A percentile compares a stretch with the other conserved stretches of the same genome.
These are phyloP conservation scores for Lepeophtheirus nordmannii DNA, from an alignment of 2,888 invertebrate genomes.

Conservation along the genomic window DNA sequence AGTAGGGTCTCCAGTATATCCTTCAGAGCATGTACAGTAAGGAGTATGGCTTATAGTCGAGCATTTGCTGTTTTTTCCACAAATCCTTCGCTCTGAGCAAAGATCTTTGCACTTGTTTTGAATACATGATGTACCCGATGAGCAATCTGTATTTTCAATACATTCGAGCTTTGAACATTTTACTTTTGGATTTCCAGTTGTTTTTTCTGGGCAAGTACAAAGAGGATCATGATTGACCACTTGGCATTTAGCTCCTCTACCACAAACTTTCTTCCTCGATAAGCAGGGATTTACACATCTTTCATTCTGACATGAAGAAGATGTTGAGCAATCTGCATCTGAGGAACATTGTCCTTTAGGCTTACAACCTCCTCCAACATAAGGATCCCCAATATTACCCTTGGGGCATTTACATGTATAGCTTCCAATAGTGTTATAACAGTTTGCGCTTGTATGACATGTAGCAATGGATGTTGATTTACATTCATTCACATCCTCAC, in stretches of 20 bases:
- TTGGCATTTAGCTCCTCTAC: conserved; percentile 52
- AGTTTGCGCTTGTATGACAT: conserved; percentile 58
- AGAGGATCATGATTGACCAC: conserved; percentile 56
- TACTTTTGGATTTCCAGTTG: conserved; percentile 32
- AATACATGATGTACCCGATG: conserved; percentile 50
- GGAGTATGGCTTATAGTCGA: conserved; percentile 53
- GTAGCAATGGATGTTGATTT: conserved; percentile 42
- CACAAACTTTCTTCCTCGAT: conserved; percentile 36
- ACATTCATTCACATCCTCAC: conserved; percentile 70
- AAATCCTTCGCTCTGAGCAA: conserved; percentile 60
- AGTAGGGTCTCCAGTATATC: conserved; percentile 60
- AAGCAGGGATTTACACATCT: conserved; percentile 57
- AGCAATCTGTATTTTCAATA: conserved; percentile 58
- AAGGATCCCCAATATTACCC: conserved; percentile 49
- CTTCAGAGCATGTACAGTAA: conserved; percentile 57
- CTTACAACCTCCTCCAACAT: conserved; percentile 46
- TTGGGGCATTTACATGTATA: conserved; percentile 59
- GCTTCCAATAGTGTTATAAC: conserved; percentile 45
- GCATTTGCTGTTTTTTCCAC: conserved; percentile 57
- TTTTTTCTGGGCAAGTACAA: conserved; percentile 46
- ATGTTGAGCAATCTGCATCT: conserved; percentile 31
- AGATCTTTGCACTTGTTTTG: conserved; percentile 64
- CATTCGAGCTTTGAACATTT: conserved; percentile 62
- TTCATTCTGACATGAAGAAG: conserved; percentile 48
- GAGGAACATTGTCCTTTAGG: conserved; percentile 48